Conservation (phyloP, 1,140 invertebrate species). For the Aphaenogaster ashmeadi region DNA sequence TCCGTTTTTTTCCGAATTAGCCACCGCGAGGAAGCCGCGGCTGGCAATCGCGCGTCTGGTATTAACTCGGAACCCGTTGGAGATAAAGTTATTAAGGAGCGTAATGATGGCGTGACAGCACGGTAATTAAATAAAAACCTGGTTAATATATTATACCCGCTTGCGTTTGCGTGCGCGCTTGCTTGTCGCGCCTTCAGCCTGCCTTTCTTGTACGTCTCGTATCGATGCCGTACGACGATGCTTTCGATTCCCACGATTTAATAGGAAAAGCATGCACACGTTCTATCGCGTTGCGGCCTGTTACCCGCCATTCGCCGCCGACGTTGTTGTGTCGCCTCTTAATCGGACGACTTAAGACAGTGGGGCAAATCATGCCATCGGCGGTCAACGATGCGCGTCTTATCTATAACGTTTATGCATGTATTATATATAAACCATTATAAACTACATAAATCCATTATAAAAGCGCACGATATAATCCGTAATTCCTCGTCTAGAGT, state of each 20-base stretch:
- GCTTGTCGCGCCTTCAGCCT: slow-evolving; percentile 30
- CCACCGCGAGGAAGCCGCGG: background rate
- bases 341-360: slow-evolving; percentile 16
- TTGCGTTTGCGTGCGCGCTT: slow-evolving; percentile 38
- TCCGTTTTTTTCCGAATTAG: slow-evolving; percentile 19
- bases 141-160: slow-evolving; percentile 64
- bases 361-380: slow-evolving; percentile 12
- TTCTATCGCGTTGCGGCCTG: slow-evolving; percentile 1
- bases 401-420: background rate
- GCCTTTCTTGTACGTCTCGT: slow-evolving; percentile 38
- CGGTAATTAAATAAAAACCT: slow-evolving; percentile 67
- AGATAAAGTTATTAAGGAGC: slow-evolving; percentile 66
- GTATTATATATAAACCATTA: background rate
- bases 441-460: background rate
- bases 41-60: slow-evolving; percentile 35
- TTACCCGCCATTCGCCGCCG: slow-evolving; percentile 1
- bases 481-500: background rate
- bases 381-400: background rate
- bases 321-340: slow-evolving; percentile 23
- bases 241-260: slow-evolving; percentile 63
- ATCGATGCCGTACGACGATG: slow-evolving; percentile 21
- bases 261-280: slow-evolving; percentile 32
- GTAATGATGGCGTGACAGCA: slow-evolving; percentile 65
- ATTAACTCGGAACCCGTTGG: slow-evolving; percentile 54
- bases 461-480: background rate